These are phyloP conservation scores for Zaprionus camerounensis DNA, from an alignment of 1,140 invertebrate genomes.

Conservation along the genomic window DNA sequence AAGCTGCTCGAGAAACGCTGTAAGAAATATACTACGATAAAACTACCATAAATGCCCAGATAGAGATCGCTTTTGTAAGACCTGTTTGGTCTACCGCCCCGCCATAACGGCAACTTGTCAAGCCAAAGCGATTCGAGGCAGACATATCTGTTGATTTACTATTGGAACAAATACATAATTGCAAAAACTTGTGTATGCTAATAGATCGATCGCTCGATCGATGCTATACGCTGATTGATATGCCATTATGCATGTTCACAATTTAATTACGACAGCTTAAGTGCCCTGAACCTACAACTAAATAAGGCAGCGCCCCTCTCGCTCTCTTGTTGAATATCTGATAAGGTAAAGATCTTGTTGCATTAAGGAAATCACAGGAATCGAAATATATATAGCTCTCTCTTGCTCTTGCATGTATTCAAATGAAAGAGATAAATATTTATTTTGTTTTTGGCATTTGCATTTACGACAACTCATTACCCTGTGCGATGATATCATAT, in stretches of 20 bases:
- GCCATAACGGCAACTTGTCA: slow-evolving; percentile 68
- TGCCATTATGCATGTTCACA: slow-evolving; percentile 74
- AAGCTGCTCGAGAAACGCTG: slow-evolving; percentile 30
- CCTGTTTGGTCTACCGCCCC: slow-evolving; percentile 51
- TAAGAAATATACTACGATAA: slow-evolving; percentile 69
- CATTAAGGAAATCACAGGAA: slow-evolving; percentile 21
- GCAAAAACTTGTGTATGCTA: slow-evolving; percentile 80
- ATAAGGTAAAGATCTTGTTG: neutral
- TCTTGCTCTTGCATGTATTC: slow-evolving; percentile 2
- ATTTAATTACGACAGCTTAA: slow-evolving; percentile 64
- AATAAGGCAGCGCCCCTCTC: slow-evolving; percentile 1
- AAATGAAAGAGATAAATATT: slow-evolving; percentile 6
- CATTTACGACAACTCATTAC: neutral
- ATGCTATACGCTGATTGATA: slow-evolving; percentile 57
- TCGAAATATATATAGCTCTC: slow-evolving; percentile 2
- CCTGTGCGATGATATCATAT: neutral
- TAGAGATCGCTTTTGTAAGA: slow-evolving; percentile 75
- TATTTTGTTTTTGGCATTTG: slow-evolving; percentile 1
- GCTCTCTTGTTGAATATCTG: neutral
- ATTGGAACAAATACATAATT: slow-evolving; percentile 66
- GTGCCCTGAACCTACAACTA: slow-evolving; percentile 44
- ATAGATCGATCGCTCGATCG: slow-evolving; percentile 50
- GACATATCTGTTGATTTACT: slow-evolving; percentile 79
- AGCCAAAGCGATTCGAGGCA: slow-evolving; percentile 60
- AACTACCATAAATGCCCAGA: slow-evolving; percentile 74